phyloP scores from a whole-genome alignment of 2,113 vertebrate genomes.

The Festucalex cinctus region DNA sequence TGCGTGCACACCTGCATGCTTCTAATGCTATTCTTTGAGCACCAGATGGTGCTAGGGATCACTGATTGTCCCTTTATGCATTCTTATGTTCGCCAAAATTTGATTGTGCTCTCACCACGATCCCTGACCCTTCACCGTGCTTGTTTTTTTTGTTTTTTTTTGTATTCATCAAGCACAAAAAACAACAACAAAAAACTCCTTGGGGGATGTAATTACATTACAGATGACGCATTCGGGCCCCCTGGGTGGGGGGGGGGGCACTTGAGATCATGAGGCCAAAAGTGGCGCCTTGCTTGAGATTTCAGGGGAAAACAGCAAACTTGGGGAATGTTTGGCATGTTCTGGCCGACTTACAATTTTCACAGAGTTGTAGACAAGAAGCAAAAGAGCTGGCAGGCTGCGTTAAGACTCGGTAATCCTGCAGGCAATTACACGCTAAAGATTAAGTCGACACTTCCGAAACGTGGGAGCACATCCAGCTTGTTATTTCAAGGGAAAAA shows the following conservation, averaged over 20 bases:
- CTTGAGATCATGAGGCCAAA: background rate
- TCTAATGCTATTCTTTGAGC: too few relatives aligned
- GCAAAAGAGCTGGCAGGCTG: background rate
- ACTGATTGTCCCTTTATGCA: too few relatives aligned
- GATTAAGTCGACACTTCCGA: conserved; percentile 32
- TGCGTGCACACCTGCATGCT: too few relatives aligned
- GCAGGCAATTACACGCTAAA: conserved; percentile 18
- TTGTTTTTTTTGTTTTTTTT: too few relatives aligned
- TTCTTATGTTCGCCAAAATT: background rate
- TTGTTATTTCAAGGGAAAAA: background rate
- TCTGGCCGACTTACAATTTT: background rate
- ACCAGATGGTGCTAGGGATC: too few relatives aligned
- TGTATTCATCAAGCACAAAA: background rate
- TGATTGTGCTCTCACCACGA: background rate
- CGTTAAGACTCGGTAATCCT: conserved; percentile 20
- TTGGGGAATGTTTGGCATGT: conserved; percentile 4
- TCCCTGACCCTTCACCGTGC: background rate
- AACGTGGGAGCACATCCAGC: conserved; percentile 28
- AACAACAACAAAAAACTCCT: too few relatives aligned
- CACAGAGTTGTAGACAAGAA: background rate
- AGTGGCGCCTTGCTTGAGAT: conserved; percentile 5
- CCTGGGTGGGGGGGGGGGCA: background rate
- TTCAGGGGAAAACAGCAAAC: background rate
- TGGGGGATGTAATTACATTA: background rate
- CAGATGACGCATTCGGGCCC: background rate